Conservation (phyloP, 2,888 invertebrate species). For the Ichneumon xanthorius region DNA sequence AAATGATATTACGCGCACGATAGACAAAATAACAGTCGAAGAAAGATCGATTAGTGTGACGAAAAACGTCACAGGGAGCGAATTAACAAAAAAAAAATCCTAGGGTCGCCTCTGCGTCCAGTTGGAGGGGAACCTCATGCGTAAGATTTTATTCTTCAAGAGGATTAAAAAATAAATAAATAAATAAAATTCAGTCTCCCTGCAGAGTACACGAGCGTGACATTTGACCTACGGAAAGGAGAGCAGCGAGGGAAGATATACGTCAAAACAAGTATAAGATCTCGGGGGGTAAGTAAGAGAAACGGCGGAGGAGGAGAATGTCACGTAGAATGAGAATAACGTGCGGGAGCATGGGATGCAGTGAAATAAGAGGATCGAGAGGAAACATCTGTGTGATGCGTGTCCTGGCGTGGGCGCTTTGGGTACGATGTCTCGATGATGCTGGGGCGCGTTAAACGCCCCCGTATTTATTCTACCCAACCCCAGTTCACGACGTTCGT, state of each 20-base stretch:
- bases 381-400: slow-evolving; percentile 56
- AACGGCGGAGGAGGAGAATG: slow-evolving; percentile 22
- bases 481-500: slow-evolving; percentile 22
- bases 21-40: too few species aligned
- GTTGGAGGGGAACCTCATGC: too few species aligned
- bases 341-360: slow-evolving; percentile 15
- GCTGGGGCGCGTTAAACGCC: slow-evolving; percentile 53
- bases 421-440: background rate
- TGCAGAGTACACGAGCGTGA: background rate
- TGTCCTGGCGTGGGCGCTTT: slow-evolving; percentile 15
- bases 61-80: too few species aligned
- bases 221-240: background rate
- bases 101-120: too few species aligned
- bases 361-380: slow-evolving; percentile 11
- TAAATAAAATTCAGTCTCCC: background rate
- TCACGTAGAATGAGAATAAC: slow-evolving; percentile 18
- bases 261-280: background rate
- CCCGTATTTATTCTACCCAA: slow-evolving; percentile 70
- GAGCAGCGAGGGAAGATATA: slow-evolving; percentile 10
- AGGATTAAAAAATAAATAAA: too few species aligned
- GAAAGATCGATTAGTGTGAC: too few species aligned
- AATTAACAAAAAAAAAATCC: too few species aligned
- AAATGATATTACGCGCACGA: background rate
- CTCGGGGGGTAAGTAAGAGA: slow-evolving; percentile 26
- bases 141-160: too few species aligned